Evolutionary conservation across 1,140 invertebrate genomes (phyloP), one percentile per base, ranked within the genome.

Genomic region (Coelopa frigida): DNA sequence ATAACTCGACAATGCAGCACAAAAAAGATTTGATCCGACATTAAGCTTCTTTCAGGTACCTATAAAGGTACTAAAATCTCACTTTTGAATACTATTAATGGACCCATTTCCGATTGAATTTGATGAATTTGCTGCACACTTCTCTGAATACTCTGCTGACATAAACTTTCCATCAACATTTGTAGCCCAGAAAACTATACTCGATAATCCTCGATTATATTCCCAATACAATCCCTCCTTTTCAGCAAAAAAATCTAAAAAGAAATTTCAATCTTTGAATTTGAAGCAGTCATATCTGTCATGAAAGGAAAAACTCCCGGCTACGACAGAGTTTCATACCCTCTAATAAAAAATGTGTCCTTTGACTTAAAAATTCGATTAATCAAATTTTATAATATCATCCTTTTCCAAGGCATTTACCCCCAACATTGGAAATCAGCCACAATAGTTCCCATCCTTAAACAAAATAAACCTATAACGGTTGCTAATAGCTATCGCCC

Each of bases 381-480:
- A 6, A 18, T 48, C 7, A n/a, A 18, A 40, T 14, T 47, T 14
- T 47, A 47, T 27, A 47, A 47, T 18, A 11, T 10, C 7, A 47
- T 47, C 14, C n/a, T 47, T 18, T 14, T 40, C 14, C 6, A 18
- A 8, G 37, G 45, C 12, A 21, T 18, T 29, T 41, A 29, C 37
- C 37, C 37, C 5, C 36, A 47, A 15, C 2, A 17, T n/a, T 47
- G 46, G 46, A 40, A 21, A 27, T 22, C 46, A 24, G 43, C 48
- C 8, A 50, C 27, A 6, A 38, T 35, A 11, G 39, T 50, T 21
- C 44, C 44, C 11, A 46, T 50, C 3, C 43, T 36, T 20, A 47
- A 47, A 35, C 29, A 24, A 8, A 43, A 51, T 15, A 51, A 51
- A 31, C 46, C 36, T n/a, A n/a, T n/a, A n/a, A n/a, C n/a, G n/a